phyloP scores from a whole-genome alignment of 2,888 invertebrate genomes.

The Synergus japonicus region DNA sequence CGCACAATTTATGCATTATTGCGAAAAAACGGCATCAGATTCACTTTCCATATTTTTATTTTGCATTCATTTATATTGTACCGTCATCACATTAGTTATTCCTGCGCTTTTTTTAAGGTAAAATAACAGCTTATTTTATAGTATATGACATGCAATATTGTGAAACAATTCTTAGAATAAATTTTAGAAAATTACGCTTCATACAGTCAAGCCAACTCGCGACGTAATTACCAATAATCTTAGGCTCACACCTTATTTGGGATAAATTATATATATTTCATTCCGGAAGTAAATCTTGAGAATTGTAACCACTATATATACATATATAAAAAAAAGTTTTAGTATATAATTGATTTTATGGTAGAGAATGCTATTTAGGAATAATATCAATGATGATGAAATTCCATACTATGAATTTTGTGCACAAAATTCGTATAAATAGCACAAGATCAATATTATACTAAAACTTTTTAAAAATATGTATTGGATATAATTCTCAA shows the following conservation, averaged over 20 bases:
- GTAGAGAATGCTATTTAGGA: too few species aligned
- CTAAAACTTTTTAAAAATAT: not conserved
- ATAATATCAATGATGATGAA: too few species aligned
- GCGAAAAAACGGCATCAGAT: constrained; percentile 14
- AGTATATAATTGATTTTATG: too few species aligned
- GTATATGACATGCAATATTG: not conserved
- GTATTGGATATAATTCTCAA: not conserved
- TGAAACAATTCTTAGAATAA: not conserved
- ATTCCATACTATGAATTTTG: too few species aligned
- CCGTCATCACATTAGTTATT: not conserved
- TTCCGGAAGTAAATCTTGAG: too few species aligned
- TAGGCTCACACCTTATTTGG: not conserved
- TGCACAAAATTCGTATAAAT: too few species aligned
- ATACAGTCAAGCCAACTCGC: not conserved
- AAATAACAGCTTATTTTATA: not conserved
- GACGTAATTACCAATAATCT: not conserved
- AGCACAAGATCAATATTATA: not conserved
- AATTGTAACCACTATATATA: too few species aligned
- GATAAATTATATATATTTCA: not conserved
- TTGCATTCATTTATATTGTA: constrained; percentile 16
- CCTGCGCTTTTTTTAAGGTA: not conserved
- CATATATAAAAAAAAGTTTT: too few species aligned
- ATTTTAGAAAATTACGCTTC: not conserved
- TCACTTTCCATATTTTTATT: constrained; percentile 15
- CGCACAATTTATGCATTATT: constrained; percentile 21